Base-by-base conservation (phyloP, 2,797 vertebrate genomes). In the Gymnoscopelus braueri region DNA sequence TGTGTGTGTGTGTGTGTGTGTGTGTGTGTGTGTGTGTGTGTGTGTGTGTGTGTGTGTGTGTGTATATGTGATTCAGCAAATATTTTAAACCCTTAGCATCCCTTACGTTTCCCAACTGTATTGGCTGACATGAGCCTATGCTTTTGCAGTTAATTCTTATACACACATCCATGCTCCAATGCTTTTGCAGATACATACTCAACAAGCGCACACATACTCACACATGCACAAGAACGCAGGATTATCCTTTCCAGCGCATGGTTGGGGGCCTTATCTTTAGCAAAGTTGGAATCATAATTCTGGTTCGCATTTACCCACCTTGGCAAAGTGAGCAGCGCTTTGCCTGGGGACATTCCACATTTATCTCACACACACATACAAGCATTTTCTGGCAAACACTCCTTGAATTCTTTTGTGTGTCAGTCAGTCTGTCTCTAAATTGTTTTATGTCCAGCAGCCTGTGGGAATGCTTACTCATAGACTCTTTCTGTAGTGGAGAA, bases 241-340 rank as follows among this genome's bases (percentile, higher is more conserved):
- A 83, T 84, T 72, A 83, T 81, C 72, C 64, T 68, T 75, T 62
- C 53, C 63, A 65, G 72, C 49, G 12, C 63, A 77, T 66, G 71
- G 69, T 75, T 10, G 39, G 69, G 8, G 66, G 67, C 44, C 74
- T 85, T 84, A 84, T 84, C 80, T 77, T 54, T 65, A 78, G 77
- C 70, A 79, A 68, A 64, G 77, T 74, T 39, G 3, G 81, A 81
- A 85, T 85, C 79, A 79, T 62, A 86, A 69, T 48, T 75, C 60
- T 63, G 78, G 81, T 81, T 78, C 48, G 60, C 74, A 69, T 84
- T 62, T 69, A 64, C 51, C 65, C 71, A 62, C 78, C 75, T 78
- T 57, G 64, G 81, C 71, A 74, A 70, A 78, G 71, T 47, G 58
- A 73, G 69, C 64, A 68, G 73, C 59, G 74, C 55, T 69, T 67